phyloP scores from a whole-genome alignment of 2,113 vertebrate genomes.

The Prunella fulvescens region DNA sequence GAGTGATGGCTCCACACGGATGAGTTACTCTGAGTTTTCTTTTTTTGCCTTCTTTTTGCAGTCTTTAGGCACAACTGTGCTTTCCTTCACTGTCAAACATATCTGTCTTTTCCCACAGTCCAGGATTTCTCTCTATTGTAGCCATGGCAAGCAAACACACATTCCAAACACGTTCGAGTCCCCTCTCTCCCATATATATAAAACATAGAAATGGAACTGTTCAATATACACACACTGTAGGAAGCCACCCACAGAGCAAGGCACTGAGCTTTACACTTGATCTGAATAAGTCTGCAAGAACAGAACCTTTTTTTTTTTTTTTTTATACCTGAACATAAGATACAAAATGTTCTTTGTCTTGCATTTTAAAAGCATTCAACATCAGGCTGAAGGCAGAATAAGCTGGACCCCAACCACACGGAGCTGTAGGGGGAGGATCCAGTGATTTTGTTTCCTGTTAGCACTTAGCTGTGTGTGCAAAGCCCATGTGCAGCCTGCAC shows the following conservation, averaged over 20 bases:
- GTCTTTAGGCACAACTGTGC: neutral
- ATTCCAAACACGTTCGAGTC: constrained; percentile 22
- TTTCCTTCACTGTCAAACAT: constrained; percentile 29
- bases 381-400: neutral
- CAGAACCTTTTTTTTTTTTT: neutral
- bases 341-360: constrained; percentile 35
- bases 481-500: neutral
- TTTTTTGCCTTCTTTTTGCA: neutral
- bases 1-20: constrained; percentile 27
- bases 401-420: neutral
- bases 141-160: constrained; percentile 54
- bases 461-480: neutral
- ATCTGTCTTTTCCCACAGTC: constrained; percentile 32
- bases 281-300: neutral
- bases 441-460: neutral
- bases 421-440: neutral
- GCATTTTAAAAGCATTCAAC: neutral
- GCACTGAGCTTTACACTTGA: constrained; percentile 15
- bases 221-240: constrained; percentile 26
- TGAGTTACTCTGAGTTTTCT: neutral
- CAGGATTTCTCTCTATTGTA: constrained; percentile 31
- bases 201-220: constrained; percentile 51
- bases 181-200: constrained; percentile 43
- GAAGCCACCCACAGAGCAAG: constrained; percentile 59
- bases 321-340: neutral